Base-by-base conservation (phyloP, 2,888 invertebrate genomes). In the Hartigia nigra region DNA sequence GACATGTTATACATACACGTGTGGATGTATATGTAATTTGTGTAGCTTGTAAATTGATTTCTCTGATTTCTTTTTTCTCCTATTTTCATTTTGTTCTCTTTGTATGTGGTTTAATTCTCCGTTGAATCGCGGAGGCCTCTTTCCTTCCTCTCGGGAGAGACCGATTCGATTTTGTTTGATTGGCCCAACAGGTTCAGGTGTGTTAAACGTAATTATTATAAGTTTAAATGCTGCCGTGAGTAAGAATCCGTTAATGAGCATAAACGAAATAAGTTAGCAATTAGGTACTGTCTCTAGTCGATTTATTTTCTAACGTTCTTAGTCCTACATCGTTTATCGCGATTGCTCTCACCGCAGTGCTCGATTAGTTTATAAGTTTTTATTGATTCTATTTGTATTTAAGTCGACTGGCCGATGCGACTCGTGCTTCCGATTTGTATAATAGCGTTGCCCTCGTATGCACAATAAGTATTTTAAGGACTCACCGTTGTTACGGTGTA, bases 281-380 rank as follows among this genome's bases (percentile, higher is more conserved):
- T 78, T 84, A 82, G 77, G 80, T 80, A 80, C 83, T 78, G 79
- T 80, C 80, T 86, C 86, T 86, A 86, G 86, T 86, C 86, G 83
- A 86, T 77, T 75, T 81, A 77, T 81, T 82, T 74, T 75, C 72
- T 72, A 72, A 72, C 31, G 72, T 72, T 55, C 72, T 72, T 23
- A 72, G 34, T 72, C 72, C 55, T 55, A 55, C 23, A 23, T 55
- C 55, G 55, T 55, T 55, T 55, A 55, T 55, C 55, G 55, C 23
- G 23, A 55, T 23, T 55, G 23, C 23, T 23, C 55, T 55, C 55
- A 23, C 23, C 55, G 55, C 55, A 55, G 55, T 55, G 55, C 55
- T 55, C 55, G 55, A 55, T 55, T 55, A 55, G 23, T 23, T 55
- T 23, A 55, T 55, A 55, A 55, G 23, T 23, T 55, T 55, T 55